Conservation (phyloP, 2,888 invertebrate genomes). For the Gryllus longicercus region DNA sequence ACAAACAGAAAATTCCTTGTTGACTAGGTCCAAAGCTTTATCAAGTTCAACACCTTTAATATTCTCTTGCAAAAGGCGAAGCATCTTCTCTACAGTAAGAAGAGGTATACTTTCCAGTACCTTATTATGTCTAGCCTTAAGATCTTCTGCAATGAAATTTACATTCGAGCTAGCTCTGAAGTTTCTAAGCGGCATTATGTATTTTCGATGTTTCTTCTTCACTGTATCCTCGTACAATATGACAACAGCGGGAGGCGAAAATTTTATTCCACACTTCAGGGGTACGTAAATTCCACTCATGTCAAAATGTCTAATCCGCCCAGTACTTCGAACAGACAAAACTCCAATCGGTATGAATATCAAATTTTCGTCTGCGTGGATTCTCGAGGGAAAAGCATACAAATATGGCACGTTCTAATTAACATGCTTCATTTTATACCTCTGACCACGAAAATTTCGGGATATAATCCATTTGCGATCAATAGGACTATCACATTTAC, state of each 20-base stretch:
- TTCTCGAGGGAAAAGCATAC: no score
- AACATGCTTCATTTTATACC: no score
- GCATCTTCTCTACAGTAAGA: conserved; percentile 47
- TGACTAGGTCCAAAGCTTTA: conserved; percentile 44
- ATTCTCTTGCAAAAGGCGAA: conserved; percentile 49
- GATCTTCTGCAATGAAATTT: conserved; percentile 43
- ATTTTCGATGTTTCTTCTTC: conserved; percentile 43
- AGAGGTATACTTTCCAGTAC: conserved; percentile 46
- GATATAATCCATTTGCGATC: no score
- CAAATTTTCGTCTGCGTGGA: no score
- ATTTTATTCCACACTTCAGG: conserved; percentile 32
- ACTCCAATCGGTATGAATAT: no score
- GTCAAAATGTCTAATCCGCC: no score
- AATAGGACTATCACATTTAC: no score
- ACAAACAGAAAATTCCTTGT: conserved; percentile 46
- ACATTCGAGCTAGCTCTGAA: conserved; percentile 47
- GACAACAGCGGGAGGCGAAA: conserved; percentile 32
- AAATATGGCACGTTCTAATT: no score
- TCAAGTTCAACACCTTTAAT: conserved; percentile 46
- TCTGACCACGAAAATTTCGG: no score
- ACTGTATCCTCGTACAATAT: conserved; percentile 31
- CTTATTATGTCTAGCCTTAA: conserved; percentile 46
- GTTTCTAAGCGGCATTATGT: conserved; percentile 50
- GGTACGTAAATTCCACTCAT: not conserved
- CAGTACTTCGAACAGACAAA: no score